Evolutionary conservation across 2,113 vertebrate species (phyloP).

Genomic region (Motacilla alba): DNA sequence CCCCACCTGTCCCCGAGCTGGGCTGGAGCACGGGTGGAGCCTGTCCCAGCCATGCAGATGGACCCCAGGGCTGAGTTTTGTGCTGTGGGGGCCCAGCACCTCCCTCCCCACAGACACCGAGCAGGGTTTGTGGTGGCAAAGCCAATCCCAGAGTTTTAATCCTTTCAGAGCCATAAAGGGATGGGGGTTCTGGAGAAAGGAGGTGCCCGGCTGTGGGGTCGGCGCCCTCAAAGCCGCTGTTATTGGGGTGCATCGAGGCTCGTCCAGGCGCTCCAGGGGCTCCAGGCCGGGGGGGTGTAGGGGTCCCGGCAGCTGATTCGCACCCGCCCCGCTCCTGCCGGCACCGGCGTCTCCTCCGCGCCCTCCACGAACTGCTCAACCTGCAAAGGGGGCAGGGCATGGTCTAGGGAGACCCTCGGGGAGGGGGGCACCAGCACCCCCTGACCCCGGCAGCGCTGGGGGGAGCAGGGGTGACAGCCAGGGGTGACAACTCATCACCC

Average conservation of each 20-base stretch:
- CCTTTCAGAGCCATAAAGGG: not conserved
- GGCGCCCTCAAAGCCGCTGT: accelerated
- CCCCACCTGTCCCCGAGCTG: not conserved
- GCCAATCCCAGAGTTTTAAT: not conserved
- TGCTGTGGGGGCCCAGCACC: not conserved
- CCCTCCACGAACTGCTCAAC: not conserved
- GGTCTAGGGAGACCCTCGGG: not conserved
- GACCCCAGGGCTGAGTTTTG: accelerated
- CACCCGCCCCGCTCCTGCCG: accelerated
- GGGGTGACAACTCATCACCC: no score
- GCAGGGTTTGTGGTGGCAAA: accelerated
- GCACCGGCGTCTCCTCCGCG: accelerated
- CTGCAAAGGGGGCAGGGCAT: not conserved
- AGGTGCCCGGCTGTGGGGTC: accelerated
- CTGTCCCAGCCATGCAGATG: not conserved
- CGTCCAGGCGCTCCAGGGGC: conserved; percentile 34
- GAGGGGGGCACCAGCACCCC: not conserved
- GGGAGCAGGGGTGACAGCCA: not conserved
- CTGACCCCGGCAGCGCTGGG: accelerated
- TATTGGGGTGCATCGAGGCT: not conserved
- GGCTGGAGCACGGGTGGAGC: accelerated
- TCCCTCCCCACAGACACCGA: not conserved
- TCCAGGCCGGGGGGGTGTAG: not conserved
- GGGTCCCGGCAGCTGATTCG: conserved; percentile 54
- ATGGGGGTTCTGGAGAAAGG: not conserved